Evolutionary conservation across 2,888 invertebrate genomes (phyloP).

Genomic region (Hydroisotoma schaefferi): DNA sequence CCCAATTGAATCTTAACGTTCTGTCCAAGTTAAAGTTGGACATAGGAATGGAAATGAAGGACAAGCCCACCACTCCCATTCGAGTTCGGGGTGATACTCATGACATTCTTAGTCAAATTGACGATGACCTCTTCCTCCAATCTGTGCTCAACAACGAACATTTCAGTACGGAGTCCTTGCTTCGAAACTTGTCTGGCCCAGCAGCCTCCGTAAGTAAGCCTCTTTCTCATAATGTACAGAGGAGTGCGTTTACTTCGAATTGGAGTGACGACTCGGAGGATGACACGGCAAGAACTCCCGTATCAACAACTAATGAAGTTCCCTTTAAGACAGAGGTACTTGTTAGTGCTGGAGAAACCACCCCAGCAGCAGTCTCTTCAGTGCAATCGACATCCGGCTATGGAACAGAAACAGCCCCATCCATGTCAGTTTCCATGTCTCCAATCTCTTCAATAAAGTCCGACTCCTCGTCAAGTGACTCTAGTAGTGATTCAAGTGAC

Average conservation of each 20-base stretch:
- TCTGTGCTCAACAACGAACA: slow-evolving; percentile 31
- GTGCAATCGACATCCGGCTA: slow-evolving; percentile 28
- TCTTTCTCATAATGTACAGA: background rate
- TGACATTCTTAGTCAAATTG: slow-evolving; percentile 34
- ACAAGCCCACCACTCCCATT: background rate
- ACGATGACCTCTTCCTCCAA: slow-evolving; percentile 38
- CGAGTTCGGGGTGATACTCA: slow-evolving; percentile 14
- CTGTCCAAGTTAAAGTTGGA: background rate
- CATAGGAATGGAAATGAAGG: too few species aligned
- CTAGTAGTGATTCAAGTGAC: background rate
- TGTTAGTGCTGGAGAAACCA: background rate
- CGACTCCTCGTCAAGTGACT: background rate
- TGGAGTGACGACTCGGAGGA: slow-evolving; percentile 45
- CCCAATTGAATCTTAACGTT: background rate
- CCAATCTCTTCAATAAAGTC: background rate
- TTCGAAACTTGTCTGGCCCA: slow-evolving; percentile 17
- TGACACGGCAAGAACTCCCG: background rate
- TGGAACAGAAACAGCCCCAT: slow-evolving; percentile 20
- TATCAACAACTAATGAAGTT: too few species aligned
- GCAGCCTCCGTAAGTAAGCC: background rate
- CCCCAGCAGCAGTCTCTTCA: background rate
- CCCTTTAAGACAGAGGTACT: background rate
- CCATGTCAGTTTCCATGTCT: background rate
- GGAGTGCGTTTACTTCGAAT: slow-evolving; percentile 7
- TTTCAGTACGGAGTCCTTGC: slow-evolving; percentile 32